A percentile compares a stretch with the other conserved stretches of the same genome.
phyloP scores from a whole-genome alignment of 2,888 invertebrate genomes.

The Coenonympha glycerion region DNA sequence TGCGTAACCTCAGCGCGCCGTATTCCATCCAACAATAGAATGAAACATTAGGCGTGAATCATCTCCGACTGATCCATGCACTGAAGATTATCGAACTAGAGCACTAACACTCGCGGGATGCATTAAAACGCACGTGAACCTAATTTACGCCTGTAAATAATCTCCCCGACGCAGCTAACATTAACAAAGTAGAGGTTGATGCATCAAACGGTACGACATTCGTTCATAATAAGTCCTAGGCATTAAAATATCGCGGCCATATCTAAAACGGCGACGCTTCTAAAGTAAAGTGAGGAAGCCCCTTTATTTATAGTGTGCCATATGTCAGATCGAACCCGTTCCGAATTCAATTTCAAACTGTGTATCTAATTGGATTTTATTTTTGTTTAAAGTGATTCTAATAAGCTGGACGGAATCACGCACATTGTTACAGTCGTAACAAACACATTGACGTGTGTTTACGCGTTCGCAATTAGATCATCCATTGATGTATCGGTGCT shows the following conservation, averaged over 20 bases:
- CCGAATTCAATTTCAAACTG: conserved; percentile 69
- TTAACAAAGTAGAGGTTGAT: conserved; percentile 70
- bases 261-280: conserved; percentile 45
- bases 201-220: conserved; percentile 69
- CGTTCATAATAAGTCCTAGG: conserved; percentile 58
- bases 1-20: conserved; percentile 64
- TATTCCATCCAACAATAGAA: conserved; percentile 70
- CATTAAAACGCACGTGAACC: conserved; percentile 74
- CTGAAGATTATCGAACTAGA: conserved; percentile 74
- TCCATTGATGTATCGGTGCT: conserved; percentile 65
- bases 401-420: conserved; percentile 62
- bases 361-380: conserved; percentile 72
- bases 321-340: conserved; percentile 70
- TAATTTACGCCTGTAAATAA: conserved; percentile 70
- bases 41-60: conserved; percentile 64
- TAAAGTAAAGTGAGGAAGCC: conserved; percentile 46
- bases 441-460: conserved; percentile 67
- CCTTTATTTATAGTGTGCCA: conserved; percentile 69
- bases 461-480: conserved; percentile 69
- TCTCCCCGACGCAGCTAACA: conserved; percentile 47
- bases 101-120: conserved; percentile 67
- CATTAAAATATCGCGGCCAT: conserved; percentile 59
- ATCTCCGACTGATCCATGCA: conserved; percentile 65
- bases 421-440: conserved; percentile 66
- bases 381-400: conserved; percentile 70